Percentiles rank a stretch among this genome's conserved stretches.
Evolutionary conservation across 2,888 invertebrate genomes (phyloP).

Genomic region (Cephus pygmeus): DNA sequence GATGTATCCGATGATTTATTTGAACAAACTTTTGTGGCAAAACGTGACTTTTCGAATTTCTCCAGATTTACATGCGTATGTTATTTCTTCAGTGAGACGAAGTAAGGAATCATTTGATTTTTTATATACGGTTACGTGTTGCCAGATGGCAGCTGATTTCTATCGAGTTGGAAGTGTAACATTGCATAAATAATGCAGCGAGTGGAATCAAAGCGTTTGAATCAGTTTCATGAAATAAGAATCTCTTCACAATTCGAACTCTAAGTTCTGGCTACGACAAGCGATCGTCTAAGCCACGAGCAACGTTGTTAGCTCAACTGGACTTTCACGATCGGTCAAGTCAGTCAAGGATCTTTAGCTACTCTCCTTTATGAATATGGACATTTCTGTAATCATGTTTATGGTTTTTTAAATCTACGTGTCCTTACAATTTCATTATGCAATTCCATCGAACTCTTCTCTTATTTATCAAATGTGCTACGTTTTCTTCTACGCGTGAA

Average conservation of each 20-base stretch:
- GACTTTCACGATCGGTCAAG: conserved; percentile 52
- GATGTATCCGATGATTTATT: not conserved
- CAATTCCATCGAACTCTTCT: not conserved
- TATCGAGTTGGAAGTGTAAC: not conserved
- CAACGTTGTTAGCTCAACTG: conserved; percentile 15
- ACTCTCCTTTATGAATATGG: conserved; percentile 42
- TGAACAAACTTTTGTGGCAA: not conserved
- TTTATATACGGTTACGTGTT: not conserved
- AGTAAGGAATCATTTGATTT: not conserved
- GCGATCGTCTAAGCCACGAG: not conserved
- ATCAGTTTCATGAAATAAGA: not conserved
- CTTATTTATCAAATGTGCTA: not conserved
- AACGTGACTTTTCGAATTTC: not conserved
- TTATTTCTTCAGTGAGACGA: not conserved
- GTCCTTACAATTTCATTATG: not conserved
- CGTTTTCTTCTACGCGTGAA: too few relatives aligned
- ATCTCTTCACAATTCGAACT: not conserved
- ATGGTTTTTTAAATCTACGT: not conserved
- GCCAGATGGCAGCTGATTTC: not conserved
- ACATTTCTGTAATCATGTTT: conserved; percentile 7
- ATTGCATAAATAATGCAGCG: not conserved
- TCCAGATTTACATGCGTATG: not conserved
- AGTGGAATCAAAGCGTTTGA: not conserved
- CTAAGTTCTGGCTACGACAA: not conserved
- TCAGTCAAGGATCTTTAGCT: conserved; percentile 53